Conservation (phyloP, 2,113 vertebrate species). For the Stictonetta naevosa region DNA sequence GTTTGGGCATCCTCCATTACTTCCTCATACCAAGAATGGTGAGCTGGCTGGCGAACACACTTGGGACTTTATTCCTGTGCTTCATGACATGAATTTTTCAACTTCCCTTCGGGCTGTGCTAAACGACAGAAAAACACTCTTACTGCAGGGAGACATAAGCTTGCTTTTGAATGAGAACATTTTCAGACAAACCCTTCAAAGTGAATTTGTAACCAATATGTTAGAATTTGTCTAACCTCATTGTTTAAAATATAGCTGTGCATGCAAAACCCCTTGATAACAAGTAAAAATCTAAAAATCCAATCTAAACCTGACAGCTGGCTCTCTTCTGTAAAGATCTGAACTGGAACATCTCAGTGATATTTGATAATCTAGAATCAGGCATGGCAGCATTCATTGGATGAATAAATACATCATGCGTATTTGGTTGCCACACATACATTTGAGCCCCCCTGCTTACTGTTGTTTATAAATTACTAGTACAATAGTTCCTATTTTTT, state of each 20-base stretch:
- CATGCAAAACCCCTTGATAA: background rate
- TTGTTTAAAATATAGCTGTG: background rate
- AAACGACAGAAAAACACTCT: background rate
- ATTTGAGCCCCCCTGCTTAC: background rate
- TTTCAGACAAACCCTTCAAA: background rate
- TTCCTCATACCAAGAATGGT: background rate
- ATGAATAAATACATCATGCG: background rate
- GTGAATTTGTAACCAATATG: background rate
- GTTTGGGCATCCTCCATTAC: background rate
- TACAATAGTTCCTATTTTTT: background rate
- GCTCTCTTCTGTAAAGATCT: slow-evolving; percentile 8
- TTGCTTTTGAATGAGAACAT: background rate
- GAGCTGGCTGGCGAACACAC: background rate
- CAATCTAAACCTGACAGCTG: background rate
- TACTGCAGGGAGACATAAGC: background rate
- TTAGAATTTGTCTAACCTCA: background rate
- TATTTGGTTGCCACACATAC: background rate
- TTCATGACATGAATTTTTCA: background rate
- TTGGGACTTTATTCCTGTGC: background rate
- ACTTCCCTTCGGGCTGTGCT: background rate
- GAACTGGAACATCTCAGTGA: slow-evolving; percentile 12
- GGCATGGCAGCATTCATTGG: background rate
- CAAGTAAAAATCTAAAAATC: background rate
- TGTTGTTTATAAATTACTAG: background rate
- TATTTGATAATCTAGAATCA: slow-evolving; percentile 16